Base-by-base conservation (phyloP, 2,113 vertebrate species). In the Neotoma lepida region DNA sequence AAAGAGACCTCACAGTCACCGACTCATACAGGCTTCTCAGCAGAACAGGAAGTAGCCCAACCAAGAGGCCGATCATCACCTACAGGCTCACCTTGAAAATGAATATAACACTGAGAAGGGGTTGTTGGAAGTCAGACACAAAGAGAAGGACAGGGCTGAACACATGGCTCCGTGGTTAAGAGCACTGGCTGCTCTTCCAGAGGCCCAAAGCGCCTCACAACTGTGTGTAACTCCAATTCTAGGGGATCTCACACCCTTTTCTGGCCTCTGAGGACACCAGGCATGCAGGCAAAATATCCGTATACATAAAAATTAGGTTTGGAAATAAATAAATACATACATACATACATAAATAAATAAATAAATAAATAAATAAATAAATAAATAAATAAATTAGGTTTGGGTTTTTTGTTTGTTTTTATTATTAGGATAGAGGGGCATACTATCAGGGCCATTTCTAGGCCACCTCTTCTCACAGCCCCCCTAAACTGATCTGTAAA, bases 391-490 rank as follows among this genome's bases (percentile, higher is more conserved):
- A 61, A 61, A 63, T 61, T 41, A 18, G n/a, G 20, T 1, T n/a
- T 71, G 18, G n/a, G 1, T 20, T 70, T 63, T 63, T 63, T 63
- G 61, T 28, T 63, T 63, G 61, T 28, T 51, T 58, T 39, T 49
- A 28, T 33, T 78, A 18, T 61, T 28, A 82, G 18, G 14, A 9
- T 0, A 58, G 20, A 28, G 7, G n/a, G 7, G 8, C 4, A 56
- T 24, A 35, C 20, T 14, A 12, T 9, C 20, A 35, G 6, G 6
- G 66, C 66, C 54, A 33, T 58, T n/a, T n/a, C 33, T 61, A 54
- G 3, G 3, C 0, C 46, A 22, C 0, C 0, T 73, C 46, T 56
- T 91, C 58, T 58, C n/a, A 61, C 44, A 84, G 17, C 3, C 24
- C 24, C 51, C 73, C 28, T 70, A 6, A 73, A 70, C 39, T 84